phyloP scores from a whole-genome alignment of 2,888 invertebrate genomes.

The Drosophila dives region DNA sequence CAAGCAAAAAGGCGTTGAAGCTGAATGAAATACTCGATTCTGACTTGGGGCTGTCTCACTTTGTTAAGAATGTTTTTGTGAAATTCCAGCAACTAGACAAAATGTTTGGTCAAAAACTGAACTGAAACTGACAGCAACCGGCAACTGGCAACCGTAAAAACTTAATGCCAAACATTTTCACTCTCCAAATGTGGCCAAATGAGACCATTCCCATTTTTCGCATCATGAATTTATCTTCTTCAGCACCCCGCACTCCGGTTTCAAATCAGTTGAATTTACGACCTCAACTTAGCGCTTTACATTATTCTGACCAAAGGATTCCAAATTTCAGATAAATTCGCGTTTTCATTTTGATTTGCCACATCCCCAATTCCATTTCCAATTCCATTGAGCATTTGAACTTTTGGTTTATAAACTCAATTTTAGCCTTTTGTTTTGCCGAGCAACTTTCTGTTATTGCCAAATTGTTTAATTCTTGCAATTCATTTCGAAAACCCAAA shows the following conservation, averaged over 20 bases:
- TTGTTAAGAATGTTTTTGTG: constrained; percentile 59
- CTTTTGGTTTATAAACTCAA: constrained; percentile 20
- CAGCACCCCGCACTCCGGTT: neutral
- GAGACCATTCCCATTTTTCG: constrained; percentile 42
- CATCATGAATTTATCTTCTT: constrained; percentile 55
- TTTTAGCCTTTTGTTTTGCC: constrained; percentile 41
- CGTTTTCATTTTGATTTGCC: constrained; percentile 39
- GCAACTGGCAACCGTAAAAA: constrained; percentile 39
- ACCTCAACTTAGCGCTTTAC: constrained; percentile 29
- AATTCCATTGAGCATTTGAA: constrained; percentile 41
- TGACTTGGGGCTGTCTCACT: constrained; percentile 30
- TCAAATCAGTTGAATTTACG: constrained; percentile 50
- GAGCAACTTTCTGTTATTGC: constrained; percentile 40
- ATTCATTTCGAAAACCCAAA: constrained; percentile 28
- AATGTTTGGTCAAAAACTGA: constrained; percentile 26
- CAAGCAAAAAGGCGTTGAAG: constrained; percentile 54
- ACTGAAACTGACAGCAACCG: constrained; percentile 39
- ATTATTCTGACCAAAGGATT: constrained; percentile 20
- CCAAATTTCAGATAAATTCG: constrained; percentile 30
- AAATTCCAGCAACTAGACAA: constrained; percentile 46
- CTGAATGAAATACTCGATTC: constrained; percentile 32
- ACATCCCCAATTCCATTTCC: constrained; percentile 27
- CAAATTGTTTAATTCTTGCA: constrained; percentile 43
- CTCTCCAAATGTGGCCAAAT: constrained; percentile 59
- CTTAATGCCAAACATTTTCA: constrained; percentile 45